Base-by-base conservation (phyloP, 1,140 invertebrate species). In the Tyrophagus putrescentiae region DNA sequence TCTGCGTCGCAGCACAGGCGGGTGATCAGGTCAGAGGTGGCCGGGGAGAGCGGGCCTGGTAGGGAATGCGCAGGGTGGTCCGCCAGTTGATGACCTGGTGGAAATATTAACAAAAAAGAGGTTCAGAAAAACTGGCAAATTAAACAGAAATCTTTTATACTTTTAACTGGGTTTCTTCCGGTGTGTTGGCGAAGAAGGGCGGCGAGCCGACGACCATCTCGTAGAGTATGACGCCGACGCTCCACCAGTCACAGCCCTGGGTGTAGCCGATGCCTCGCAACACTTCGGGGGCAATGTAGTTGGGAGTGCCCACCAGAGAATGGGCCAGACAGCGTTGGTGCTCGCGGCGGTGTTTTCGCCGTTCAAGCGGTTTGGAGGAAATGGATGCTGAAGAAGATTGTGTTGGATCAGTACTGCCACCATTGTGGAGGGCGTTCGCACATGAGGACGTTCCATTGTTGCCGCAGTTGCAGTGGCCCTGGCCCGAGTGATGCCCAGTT, bases 191-290 rank as follows among this genome's bases (percentile, higher is more conserved):
- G 64, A 91, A 78, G 74, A 99, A 99, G 4, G 95, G 95, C 56
- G 94, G 93, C 62, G 89, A 88, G 4, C 95, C 95, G 21, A 98
- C 88, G 48, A 98, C 75, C 96, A 99, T 99, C 75, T 99, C 96
- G 70, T 96, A 99, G 11, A 98, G 75, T 67, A 99, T 99, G 9
- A 99, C 93, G 32, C 92, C 92, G 23, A 98, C 93, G 69, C 90
- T 95, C 95, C 95, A 99, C 92, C 95, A 99, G 76, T 98, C 95
- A 74, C 95, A 98, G 5, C 94, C 77, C 70, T 95, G 89, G 4
- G 92, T 95, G 70, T 98, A 98, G 63, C 71, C 67, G 16, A 81
- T 87, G 48, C 87, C 76, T 65, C 86, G 79, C 13, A 97, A 72
- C 18, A 98, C 93, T 75, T 98, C 94, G 0, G 93, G 93, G 16